Base-by-base conservation (phyloP, 2,888 invertebrate species). In the Phasia obesa region DNA sequence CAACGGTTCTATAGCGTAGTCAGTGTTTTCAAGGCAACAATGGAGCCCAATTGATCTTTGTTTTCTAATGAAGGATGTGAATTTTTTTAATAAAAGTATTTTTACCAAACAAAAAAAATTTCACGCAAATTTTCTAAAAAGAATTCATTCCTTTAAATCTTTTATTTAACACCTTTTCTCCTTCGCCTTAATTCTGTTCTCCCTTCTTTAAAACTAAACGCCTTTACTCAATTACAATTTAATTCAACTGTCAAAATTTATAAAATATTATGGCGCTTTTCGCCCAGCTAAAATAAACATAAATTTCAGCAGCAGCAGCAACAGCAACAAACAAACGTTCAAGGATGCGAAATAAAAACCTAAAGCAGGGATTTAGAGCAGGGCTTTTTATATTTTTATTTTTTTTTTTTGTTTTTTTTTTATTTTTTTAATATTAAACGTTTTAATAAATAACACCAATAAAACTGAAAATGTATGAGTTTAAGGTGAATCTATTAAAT, bases 251-350 rank as follows among this genome's bases (percentile, higher is more conserved):
- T 81, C 70, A 67, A 60, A 77, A 69, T 60, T 13, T 62, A 77
- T 71, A 55, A 81, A 81, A 77, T 73, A 82, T 77, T 71, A 65
- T 82, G 81, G 81, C 81, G 81, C 81, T 77, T 44, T 42, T 59
- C 57, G 76, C 44, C 15, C 60, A 44, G 60, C 53, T 15, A 55
- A 65, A 47, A 60, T 42, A 25, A 60, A 69, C 31, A 60, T 51
- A 62, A 77, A 53, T 77, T 38, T 25, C 6, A 60, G 23, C 59
- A 53, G 35, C 49, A 60, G 42, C 35, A 35, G 70, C 7, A 27
- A 49, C 27, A 13, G 4, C 11, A 35, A 13, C 57, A 21, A 35
- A 64, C 44, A 42, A 19, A 38, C 2, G 4, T 42, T 42, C 38
- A 49, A 9, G n/a, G 2, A 44, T 15, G 0, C 3, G 23, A 38